phyloP scores from a whole-genome alignment of 2,888 invertebrate species.

The Leptinotarsa tumamoca region DNA sequence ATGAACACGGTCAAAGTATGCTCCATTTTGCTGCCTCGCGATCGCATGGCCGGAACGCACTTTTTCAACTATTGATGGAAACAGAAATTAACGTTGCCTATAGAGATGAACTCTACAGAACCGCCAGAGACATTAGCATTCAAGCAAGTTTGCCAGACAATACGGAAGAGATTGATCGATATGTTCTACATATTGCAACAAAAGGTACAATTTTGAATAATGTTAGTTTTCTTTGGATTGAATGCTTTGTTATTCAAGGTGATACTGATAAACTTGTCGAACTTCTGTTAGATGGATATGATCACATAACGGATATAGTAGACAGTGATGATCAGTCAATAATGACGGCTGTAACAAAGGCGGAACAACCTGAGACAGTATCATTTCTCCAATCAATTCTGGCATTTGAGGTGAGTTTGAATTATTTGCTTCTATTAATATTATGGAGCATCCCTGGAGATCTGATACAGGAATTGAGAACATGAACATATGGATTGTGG shows the following conservation, averaged over 20 bases:
- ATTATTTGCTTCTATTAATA: too few species aligned
- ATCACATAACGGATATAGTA: conserved; percentile 83
- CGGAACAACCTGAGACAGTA: conserved; percentile 76
- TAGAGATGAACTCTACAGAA: conserved; percentile 87
- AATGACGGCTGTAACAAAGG: conserved; percentile 76
- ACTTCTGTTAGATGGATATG: conserved; percentile 84
- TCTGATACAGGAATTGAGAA: too few species aligned
- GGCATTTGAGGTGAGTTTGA: conserved; percentile 76
- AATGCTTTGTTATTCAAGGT: conserved; percentile 64
- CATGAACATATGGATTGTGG: too few species aligned
- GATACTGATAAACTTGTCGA: conserved; percentile 76
- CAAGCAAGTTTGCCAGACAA: conserved; percentile 84
- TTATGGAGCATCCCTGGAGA: too few species aligned
- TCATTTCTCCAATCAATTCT: conserved; percentile 79
- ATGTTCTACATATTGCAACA: conserved; percentile 81
- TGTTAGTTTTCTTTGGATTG: background rate
- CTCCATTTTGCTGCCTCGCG: conserved; percentile 89
- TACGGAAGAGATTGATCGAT: conserved; percentile 84
- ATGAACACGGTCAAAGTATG: conserved; percentile 91
- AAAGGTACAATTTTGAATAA: conserved; percentile 71
- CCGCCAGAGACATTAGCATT: conserved; percentile 86
- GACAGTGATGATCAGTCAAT: conserved; percentile 80
- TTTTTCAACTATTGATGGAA: conserved; percentile 84
- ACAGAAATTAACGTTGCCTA: conserved; percentile 84
- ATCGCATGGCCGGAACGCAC: conserved; percentile 82